Conservation (phyloP, 2,113 vertebrate genomes). For the Okapia johnstoni region DNA sequence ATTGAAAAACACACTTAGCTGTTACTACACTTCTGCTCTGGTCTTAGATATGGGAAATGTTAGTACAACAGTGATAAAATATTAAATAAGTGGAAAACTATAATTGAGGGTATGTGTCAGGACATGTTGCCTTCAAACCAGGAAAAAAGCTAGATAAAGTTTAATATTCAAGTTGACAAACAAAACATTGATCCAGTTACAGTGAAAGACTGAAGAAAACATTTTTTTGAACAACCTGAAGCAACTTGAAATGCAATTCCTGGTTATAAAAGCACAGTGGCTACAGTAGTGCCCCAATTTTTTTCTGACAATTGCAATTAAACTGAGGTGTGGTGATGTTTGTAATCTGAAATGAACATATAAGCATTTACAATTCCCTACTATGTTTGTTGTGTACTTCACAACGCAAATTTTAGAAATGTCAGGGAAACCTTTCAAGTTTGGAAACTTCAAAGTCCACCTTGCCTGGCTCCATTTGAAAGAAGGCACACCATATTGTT, state of each 20-base stretch:
- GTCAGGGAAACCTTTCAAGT: slow-evolving; percentile 14
- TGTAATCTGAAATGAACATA: slow-evolving; percentile 22
- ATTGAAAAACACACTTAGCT: neutral
- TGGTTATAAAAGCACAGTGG: neutral
- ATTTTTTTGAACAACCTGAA: neutral
- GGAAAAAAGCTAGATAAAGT: neutral
- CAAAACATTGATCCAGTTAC: neutral
- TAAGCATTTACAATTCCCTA: slow-evolving; percentile 37
- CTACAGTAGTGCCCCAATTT: neutral
- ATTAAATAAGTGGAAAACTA: neutral
- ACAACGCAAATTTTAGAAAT: slow-evolving; percentile 18
- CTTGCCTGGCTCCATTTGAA: neutral
- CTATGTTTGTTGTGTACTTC: neutral
- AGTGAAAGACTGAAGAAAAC: neutral
- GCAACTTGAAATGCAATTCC: neutral
- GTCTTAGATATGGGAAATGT: neutral
- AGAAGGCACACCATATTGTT: neutral
- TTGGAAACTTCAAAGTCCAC: neutral
- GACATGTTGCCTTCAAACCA: neutral
- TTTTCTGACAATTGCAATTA: neutral
- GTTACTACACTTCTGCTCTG: neutral
- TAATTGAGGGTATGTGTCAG: neutral
- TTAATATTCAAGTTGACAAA: neutral
- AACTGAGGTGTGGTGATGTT: slow-evolving; percentile 17
- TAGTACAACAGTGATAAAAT: neutral